Evolutionary conservation across 23 tunicate species (phyloP), one percentile per base, ranked within the genome.

Genomic region (Aplidium turbinatum): DNA sequence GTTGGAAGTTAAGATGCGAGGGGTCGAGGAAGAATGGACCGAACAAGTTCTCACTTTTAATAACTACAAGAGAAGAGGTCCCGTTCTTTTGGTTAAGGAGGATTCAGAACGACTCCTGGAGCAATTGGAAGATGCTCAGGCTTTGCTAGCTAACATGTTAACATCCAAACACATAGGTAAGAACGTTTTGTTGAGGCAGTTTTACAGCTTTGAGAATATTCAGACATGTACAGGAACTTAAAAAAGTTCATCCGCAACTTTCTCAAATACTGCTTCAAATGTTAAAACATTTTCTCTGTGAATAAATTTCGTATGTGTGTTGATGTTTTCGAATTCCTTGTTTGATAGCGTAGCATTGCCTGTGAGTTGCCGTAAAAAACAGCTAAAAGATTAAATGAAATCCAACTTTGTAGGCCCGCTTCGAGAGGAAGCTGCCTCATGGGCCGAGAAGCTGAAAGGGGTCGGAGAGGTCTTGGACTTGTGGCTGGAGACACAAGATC

Each of bases 1-100:
- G 64, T 79, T 91, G 47, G 97, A 91, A 38, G 86, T 91, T 61
- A 91, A 91, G 74, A 84, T 91, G 91, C 54, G 87, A 71, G 86
- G 77, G 57, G 82, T 91, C 33, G 97, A 91, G 42, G 97, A 91
- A 58, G 91, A 84, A 46, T 91, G 97, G 97, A 79, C 91, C 20
- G 97, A 91, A 35, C 79, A 88, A 61, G 96, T 88, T 24, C 83
- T 88, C 62, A 81, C 83, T 32, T 88, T 88, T 55, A 81, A 77
- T n/a, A 88, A 88, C 65, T 88, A 88, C 87, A 88, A 88, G 58
- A 58, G 96, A 25, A 81, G 96, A 77, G 96, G 96, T 38, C 89
- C 89, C 31, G 89, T 89, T 24, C 75, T 82, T 34, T 60, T 89
- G 34, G 85, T 82, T 0, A 89, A 89, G 47, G 96, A 89, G 31